Base-by-base conservation (phyloP, 2,888 invertebrate species). In the Drosophila lutescens region DNA sequence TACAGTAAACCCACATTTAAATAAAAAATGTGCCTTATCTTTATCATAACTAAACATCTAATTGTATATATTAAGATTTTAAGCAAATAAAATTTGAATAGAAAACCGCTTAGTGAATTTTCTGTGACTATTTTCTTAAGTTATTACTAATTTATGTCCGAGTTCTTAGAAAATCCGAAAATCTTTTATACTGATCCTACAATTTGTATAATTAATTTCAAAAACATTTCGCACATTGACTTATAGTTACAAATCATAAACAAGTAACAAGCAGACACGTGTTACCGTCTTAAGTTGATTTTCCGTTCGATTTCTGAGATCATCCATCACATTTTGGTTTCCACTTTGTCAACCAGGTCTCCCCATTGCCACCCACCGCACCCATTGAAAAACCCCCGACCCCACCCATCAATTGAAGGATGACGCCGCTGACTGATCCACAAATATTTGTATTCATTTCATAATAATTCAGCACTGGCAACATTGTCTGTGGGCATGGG, bases 401-500 rank as follows among this genome's bases (percentile, higher is more conserved):
- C 51, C 50, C n/a, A n/a, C n/a, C 17, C 17, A 15, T 9, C 60
- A 65, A 66, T 77, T 68, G 79, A 79, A 83, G 77, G 40, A 56
- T 56, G 56, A 34, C 47, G 49, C 34, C 36, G 50, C 46, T 55
- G 82, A 74, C 69, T 79, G 82, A 85, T 79, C 75, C 77, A 49
- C 76, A 80, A 82, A 80, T 83, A 87, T 86, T 79, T 83, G 83
- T 80, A 76, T 86, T 80, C 74, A 86, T 85, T 87, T 87, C 77
- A 82, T 80, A 81, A 81, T 83, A 78, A 77, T 74, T 79, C 68
- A 55, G 76, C 61, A 56, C 77, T 81, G 72, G 74, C 74, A 81
- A 71, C 81, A 61, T 67, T 75, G 57, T 72, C 40, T 32, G 51
- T 43, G 43, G 47, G 56, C 32, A 50, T 57, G 65, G 77, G 74